Evolutionary conservation across 2,888 invertebrate species (phyloP), one percentile per base, ranked within the genome.

Genomic region (Hedya salicella): DNA sequence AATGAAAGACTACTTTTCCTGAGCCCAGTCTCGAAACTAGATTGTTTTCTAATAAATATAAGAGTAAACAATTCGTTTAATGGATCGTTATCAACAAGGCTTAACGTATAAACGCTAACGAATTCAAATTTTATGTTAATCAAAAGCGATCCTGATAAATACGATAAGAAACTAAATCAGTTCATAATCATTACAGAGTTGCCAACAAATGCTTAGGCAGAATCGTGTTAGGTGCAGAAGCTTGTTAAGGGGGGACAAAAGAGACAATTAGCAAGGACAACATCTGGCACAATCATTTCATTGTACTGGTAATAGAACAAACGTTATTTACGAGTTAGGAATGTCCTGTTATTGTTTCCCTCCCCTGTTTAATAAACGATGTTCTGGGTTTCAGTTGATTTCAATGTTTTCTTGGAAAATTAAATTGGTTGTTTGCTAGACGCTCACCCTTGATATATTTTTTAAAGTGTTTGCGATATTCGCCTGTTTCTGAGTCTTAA

Each of bases 241-340:
- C 49, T 63, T 32, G 60, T 60, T 60, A 65, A 60, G 46, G 14
- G 46, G 14, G 40, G 53, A 65, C 59, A 65, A 53, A 40, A 46
- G 53, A 52, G n/a, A 53, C 60, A 60, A 65, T 65, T 48, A 53
- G 59, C 30, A 14, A 17, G 30, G 19, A 46, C 52, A 52, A 52
- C 46, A 53, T 49, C 46, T 52, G 46, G 52, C 39, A 19, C 52
- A 39, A 60, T 60, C 36, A 53, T 59, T 59, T 52, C 32, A 42
- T 65, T 39, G 59, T 48, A 59, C 39, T 48, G 4, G n/a, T 46
- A 39, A 46, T 25, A 36, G 44, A 53, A 59, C 49, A 52, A 59
- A 59, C 14, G 16, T 46, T 25, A 46, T 60, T 46, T 65, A 19
- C 36, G 32, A 46, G 11, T 56, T 49, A 36, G 19, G 39, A 64